Evolutionary conservation across 2,797 vertebrate genomes (phyloP).

Genomic region (Toxotes lorentzi): DNA sequence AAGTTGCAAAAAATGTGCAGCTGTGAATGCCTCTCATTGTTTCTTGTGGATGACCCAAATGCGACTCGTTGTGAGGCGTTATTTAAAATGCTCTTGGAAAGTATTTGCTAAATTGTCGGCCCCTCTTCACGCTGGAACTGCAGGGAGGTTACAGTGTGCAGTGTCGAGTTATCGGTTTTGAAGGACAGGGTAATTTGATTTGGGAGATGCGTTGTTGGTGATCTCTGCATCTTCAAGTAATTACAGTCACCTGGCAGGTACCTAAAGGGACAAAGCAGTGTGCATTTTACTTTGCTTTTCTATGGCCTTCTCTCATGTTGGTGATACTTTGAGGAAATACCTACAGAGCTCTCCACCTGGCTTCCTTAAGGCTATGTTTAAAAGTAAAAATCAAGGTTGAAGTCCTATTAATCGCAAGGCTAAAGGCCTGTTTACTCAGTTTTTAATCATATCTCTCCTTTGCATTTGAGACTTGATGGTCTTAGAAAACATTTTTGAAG

Average conservation of each 20-base stretch:
- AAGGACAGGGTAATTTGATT: constrained; percentile 63
- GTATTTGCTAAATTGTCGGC: constrained; percentile 39
- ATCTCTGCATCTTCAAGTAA: constrained; percentile 45
- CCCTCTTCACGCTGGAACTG: constrained; percentile 16
- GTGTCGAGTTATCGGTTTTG: constrained; percentile 40
- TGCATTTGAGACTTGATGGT: constrained; percentile 7
- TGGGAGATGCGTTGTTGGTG: constrained; percentile 43
- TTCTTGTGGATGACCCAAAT: constrained; percentile 30
- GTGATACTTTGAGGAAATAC: neutral
- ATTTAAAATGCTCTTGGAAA: constrained; percentile 17
- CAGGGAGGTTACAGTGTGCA: constrained; percentile 23
- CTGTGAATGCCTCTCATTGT: constrained; percentile 46
- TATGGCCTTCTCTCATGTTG: constrained; percentile 12
- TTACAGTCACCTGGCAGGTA: constrained; percentile 40
- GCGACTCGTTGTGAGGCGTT: constrained; percentile 3
- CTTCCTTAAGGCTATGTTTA: constrained; percentile 10
- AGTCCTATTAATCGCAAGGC: constrained; percentile 7
- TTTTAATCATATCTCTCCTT: constrained; percentile 17
- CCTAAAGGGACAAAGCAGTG: constrained; percentile 7
- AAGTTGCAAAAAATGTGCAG: constrained; percentile 18
- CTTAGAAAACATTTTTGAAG: no score
- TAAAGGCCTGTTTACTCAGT: constrained; percentile 5
- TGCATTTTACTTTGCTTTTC: constrained; percentile 24
- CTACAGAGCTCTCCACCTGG: constrained; percentile 3
- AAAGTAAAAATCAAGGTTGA: constrained; percentile 25